Base-by-base conservation (phyloP, 2,888 invertebrate species). In the Dicyrtomina minuta region DNA sequence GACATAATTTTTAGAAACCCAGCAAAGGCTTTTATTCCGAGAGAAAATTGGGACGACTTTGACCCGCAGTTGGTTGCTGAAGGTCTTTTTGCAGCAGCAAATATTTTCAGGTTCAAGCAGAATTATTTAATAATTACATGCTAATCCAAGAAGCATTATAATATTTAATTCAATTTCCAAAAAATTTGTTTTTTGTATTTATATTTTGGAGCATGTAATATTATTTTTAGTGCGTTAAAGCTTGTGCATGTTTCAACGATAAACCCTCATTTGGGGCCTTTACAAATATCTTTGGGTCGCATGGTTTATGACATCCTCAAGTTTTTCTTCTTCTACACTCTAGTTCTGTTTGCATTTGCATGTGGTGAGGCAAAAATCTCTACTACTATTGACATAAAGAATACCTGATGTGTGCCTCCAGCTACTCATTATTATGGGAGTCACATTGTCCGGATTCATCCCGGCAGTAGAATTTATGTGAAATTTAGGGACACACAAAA, bases 21-120 rank as follows among this genome's bases (percentile, higher is more conserved):
- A 10, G 39, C 15, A 5, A 46, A 44, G 24, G 68, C 74, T 26
- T 90, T 85, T 79, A 88, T 92, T 26, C 89, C 91, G 0, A 85
- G 95, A 26, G 92, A 93, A 79, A 84, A 93, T 77, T 98, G 98
- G 97, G 95, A 97, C 83, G 91, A 96, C 8, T 98, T 95, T 92
- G 98, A 98, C 83, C 98, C 98, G 22, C 97, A 96, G 90, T 87
- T 98, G 78, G 92, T 92, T 75, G 93, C 95, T 27, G 96, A 96
- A 83, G 96, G 95, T 41, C 87, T 98, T 66, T 98, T 98, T 84
- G 97, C 98, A n/a, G 58, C 58, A 10, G 58, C 58, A 39, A 58
- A 58, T 41, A 58, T 58, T 41, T 33, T 58, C 22, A 58, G 58
- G 58, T 58, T 17, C 5, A 6, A 15, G n/a, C 13, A 46, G 5